Evolutionary conservation across 2,797 vertebrate species (phyloP).

Genomic region (Pantherophis vulpinus): DNA sequence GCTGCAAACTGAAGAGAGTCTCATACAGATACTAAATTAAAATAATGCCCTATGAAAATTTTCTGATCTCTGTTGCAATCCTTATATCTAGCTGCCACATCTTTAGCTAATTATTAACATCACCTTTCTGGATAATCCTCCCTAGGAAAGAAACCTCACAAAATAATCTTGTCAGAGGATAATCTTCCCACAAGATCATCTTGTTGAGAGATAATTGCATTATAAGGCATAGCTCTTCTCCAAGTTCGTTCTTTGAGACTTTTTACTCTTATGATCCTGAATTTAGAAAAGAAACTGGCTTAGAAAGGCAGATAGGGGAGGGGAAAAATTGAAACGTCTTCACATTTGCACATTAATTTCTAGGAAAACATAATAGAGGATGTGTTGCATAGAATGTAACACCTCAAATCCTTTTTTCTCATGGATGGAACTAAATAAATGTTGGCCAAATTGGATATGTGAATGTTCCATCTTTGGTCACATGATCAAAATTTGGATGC

Average conservation of each 20-base stretch:
- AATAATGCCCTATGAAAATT: slow-evolving; percentile 23
- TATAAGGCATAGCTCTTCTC: slow-evolving; percentile 24
- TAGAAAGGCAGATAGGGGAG: background rate
- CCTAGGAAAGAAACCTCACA: slow-evolving; percentile 33
- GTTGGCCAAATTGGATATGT: background rate
- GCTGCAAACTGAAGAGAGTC: background rate
- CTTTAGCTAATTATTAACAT: slow-evolving; percentile 50
- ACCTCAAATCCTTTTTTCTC: background rate
- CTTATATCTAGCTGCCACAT: slow-evolving; percentile 37
- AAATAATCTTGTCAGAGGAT: slow-evolving; percentile 58
- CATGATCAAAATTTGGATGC: background rate
- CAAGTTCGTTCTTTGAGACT: background rate
- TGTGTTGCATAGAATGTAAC: background rate
- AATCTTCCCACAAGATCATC: slow-evolving; percentile 51
- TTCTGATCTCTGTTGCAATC: slow-evolving; percentile 16
- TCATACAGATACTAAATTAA: slow-evolving; percentile 8
- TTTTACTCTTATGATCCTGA: background rate
- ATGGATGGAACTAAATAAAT: background rate
- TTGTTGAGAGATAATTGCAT: slow-evolving; percentile 50
- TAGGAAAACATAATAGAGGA: background rate
- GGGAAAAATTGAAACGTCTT: background rate
- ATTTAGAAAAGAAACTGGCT: slow-evolving; percentile 16
- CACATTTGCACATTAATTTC: background rate
- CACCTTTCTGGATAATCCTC: slow-evolving; percentile 40
- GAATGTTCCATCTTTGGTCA: background rate